Percentiles rank a stretch among this genome's conserved stretches.
Evolutionary conservation across 2,888 invertebrate genomes (phyloP).

Genomic region (Drosophila ustulata): DNA sequence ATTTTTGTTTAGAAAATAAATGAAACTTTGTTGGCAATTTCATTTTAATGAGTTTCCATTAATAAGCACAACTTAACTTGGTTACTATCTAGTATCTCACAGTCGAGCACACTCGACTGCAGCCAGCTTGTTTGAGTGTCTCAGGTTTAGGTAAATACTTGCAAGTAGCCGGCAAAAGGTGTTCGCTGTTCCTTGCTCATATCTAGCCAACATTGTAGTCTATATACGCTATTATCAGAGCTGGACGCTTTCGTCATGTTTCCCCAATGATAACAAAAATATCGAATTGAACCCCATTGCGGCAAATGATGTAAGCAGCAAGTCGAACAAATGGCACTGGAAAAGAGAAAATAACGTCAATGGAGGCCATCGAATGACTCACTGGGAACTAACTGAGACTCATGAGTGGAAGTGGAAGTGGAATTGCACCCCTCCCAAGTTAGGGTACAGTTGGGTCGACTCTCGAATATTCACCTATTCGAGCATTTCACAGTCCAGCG

Average conservation of each 20-base stretch:
- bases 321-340: slow-evolving; percentile 7
- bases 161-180: neutral
- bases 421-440: neutral
- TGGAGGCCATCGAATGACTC: slow-evolving; percentile 35
- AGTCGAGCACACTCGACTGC: neutral
- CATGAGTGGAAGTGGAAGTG: neutral
- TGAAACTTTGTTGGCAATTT: neutral
- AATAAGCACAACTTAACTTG: neutral
- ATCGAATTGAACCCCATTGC: slow-evolving; percentile 43
- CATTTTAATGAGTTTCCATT: no score
- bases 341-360: slow-evolving; percentile 20
- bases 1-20: neutral
- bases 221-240: slow-evolving; percentile 29
- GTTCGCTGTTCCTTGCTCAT: slow-evolving; percentile 13
- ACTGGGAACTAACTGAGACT: slow-evolving; percentile 13
- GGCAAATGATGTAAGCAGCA: slow-evolving; percentile 49
- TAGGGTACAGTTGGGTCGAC: slow-evolving; percentile 1
- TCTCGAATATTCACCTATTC: slow-evolving; percentile 3
- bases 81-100: neutral
- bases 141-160: slow-evolving; percentile 21
- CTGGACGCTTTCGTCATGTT: slow-evolving; percentile 46
- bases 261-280: slow-evolving; percentile 38
- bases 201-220: slow-evolving; percentile 37
- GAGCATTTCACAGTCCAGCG: slow-evolving; percentile 63
- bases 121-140: neutral